Evolutionary conservation across 2,797 vertebrate genomes (phyloP), one percentile per base, ranked within the genome.

Genomic region (Lutjanus campechanus): DNA sequence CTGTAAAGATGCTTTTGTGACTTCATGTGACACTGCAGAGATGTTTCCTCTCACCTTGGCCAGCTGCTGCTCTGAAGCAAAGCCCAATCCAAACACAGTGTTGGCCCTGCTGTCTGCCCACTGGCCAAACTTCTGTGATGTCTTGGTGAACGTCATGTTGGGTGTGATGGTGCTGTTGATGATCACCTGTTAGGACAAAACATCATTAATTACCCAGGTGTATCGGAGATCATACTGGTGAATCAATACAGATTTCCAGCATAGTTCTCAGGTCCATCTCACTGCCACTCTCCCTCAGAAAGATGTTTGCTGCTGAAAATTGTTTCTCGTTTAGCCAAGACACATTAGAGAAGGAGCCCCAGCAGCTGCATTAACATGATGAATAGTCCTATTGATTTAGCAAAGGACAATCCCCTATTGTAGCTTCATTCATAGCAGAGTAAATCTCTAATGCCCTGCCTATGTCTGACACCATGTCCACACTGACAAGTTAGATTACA

Each of bases 141-240:
- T 98, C 89, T 98, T 98, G 0, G 98, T 98, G 93, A 99, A 99
- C 51, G 97, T 99, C 98, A 99, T 99, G 84, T 98, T 99, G 69
- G 98, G 97, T 6, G 97, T 98, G 94, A 99, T 98, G 85, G 98
- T 99, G 94, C 98, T 99, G 95, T 99, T 99, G 86, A 99, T 99
- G 81, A 99, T 98, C 89, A 99, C 98, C 98, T 99, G 94, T 71
- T 17, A n/a, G 46, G 29, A 69, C 1, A 77, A 62, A 76, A 69
- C 10, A 20, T 40, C 1, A 20, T 76, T 69, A n/a, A 16, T 50
- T 53, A 66, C 17, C 5, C 11, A 12, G 36, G 2, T 16, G 0
- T 7, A 9, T 11, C 19, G 7, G 29, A 50, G 22, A 54, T 66
- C 13, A 47, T 11, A 36, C 4, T 46, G 40, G n/a, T 41, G 13